Percentiles rank a stretch among this genome's conserved stretches.
Conservation (phyloP, 2,888 invertebrate genomes). For the Camponotus fellah region DNA sequence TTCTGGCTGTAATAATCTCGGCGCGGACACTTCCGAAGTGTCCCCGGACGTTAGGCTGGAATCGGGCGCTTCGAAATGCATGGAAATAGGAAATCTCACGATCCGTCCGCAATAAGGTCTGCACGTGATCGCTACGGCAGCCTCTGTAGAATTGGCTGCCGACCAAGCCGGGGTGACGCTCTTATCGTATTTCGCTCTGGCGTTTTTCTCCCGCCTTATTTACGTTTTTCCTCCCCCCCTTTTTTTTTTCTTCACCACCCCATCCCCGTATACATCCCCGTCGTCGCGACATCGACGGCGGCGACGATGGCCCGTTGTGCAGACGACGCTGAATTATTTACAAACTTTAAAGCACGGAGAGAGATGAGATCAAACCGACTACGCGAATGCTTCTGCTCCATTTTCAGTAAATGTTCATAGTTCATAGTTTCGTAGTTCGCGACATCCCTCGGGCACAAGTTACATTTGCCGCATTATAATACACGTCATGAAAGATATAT, state of each 20-base stretch:
- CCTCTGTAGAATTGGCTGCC: conserved; percentile 61
- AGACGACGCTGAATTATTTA: conserved; percentile 70
- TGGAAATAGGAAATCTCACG: conserved; percentile 67
- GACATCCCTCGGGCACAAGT: conserved; percentile 7
- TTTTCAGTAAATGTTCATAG: conserved; percentile 42
- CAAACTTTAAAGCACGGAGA: conserved; percentile 52
- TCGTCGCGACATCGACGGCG: conserved; percentile 42
- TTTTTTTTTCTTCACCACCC: neutral
- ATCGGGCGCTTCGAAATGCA: conserved; percentile 57
- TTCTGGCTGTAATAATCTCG: conserved; percentile 52
- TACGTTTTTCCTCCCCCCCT: conserved; percentile 22
- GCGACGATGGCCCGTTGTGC: conserved; percentile 41
- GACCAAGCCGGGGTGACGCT: conserved; percentile 57
- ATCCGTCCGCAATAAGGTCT: conserved; percentile 62
- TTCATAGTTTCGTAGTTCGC: conserved; percentile 27
- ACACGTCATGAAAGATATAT: conserved; percentile 10
- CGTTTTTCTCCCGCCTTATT: conserved; percentile 51
- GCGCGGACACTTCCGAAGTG: conserved; percentile 25
- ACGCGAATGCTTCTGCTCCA: conserved; percentile 9
- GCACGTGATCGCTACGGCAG: conserved; percentile 57
- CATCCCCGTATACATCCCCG: conserved; percentile 1
- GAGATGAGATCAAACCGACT: conserved; percentile 23
- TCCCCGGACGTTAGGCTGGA: conserved; percentile 49
- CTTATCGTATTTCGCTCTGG: conserved; percentile 64
- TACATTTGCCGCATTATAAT: conserved; percentile 19